These are phyloP conservation scores for Harpagifer antarcticus DNA, from an alignment of 2,797 vertebrate species.

Conservation along the genomic window DNA sequence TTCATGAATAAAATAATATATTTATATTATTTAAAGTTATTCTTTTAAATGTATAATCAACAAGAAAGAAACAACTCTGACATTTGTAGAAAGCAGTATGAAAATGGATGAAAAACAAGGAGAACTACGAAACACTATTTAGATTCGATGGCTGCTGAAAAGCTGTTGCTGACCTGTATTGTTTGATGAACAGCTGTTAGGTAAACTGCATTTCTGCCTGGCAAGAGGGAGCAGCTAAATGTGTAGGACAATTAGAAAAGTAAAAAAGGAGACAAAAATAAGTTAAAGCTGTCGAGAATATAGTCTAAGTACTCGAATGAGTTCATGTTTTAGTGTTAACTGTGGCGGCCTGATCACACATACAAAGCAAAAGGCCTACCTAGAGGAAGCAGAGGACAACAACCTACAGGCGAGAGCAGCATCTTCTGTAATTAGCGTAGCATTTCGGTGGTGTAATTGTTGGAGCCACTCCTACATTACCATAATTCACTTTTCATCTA, in stretches of 20 bases:
- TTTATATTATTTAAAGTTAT: not conserved
- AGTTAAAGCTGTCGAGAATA: too few relatives aligned
- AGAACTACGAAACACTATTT: not conserved
- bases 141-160: not conserved
- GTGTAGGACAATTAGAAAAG: too few relatives aligned
- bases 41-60: not conserved
- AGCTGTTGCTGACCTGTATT: not conserved
- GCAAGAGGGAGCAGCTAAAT: not conserved
- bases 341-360: too few relatives aligned
- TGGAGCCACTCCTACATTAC: too few relatives aligned
- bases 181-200: not conserved
- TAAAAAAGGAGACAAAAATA: not conserved
- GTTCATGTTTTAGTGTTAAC: too few relatives aligned
- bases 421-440: too few relatives aligned
- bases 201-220: not conserved
- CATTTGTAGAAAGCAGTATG: not conserved
- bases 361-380: too few relatives aligned
- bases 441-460: too few relatives aligned
- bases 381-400: too few relatives aligned
- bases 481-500: too few relatives aligned
- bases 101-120: not conserved
- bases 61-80: not conserved
- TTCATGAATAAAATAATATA: not conserved
- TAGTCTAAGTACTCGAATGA: too few relatives aligned
- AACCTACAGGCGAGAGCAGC: too few relatives aligned